phyloP scores from a whole-genome alignment of 2,113 vertebrate species.

The Hassar affinis region DNA sequence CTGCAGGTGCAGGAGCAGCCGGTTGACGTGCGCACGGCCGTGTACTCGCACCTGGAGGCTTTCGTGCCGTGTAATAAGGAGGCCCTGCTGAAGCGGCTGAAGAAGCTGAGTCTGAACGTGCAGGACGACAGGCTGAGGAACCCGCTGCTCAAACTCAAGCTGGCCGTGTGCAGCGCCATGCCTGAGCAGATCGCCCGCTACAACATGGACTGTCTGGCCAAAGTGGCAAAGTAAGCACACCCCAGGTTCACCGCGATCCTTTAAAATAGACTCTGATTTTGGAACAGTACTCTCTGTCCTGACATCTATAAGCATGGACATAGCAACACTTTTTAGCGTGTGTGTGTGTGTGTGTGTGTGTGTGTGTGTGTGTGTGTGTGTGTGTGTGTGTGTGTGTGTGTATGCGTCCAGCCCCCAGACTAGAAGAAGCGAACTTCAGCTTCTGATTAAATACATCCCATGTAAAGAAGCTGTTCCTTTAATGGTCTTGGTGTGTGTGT shows the following conservation, averaged over 20 bases:
- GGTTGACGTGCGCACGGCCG: constrained; percentile 75
- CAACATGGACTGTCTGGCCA: constrained; percentile 96
- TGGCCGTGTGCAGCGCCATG: constrained; percentile 94
- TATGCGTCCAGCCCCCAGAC: no score
- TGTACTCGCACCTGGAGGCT: constrained; percentile 93
- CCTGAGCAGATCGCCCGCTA: constrained; percentile 93
- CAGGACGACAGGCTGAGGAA: constrained; percentile 93
- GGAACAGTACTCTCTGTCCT: no score
- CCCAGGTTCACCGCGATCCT: not conserved
- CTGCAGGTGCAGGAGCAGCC: constrained; percentile 92
- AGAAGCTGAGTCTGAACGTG: constrained; percentile 94
- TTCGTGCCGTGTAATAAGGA: constrained; percentile 98
- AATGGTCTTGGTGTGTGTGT: not conserved
- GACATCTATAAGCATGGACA: no score
- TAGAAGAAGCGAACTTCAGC: not conserved
- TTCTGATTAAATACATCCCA: not conserved
- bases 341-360: no score
- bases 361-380: no score
- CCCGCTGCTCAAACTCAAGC: constrained; percentile 90
- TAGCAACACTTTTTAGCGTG: no score
- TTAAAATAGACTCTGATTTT: no score
- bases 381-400: no score
- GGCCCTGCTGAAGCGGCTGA: constrained; percentile 93
- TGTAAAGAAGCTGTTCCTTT: not conserved
- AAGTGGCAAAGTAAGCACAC: constrained; percentile 84